Evolutionary conservation across 2,113 vertebrate species (phyloP).

Genomic region (Lasiurus cinereus): DNA sequence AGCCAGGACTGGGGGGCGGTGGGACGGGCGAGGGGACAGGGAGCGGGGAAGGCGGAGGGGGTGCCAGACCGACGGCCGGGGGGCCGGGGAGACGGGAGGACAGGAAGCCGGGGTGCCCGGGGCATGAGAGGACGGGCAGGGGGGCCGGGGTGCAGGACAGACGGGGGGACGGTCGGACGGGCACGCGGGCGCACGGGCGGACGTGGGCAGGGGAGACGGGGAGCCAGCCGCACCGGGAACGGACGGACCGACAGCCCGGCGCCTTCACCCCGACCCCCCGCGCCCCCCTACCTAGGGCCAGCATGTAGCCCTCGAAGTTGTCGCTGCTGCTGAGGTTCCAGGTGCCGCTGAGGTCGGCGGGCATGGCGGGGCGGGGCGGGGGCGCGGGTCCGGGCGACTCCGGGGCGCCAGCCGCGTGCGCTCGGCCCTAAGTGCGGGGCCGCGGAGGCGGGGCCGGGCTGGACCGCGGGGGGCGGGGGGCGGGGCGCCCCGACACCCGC

Average conservation of each 20-base stretch:
- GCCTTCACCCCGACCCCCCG: neutral
- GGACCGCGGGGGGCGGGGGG: neutral
- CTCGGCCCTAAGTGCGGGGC: neutral
- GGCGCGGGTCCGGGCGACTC: neutral
- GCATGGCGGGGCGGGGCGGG: constrained; percentile 82
- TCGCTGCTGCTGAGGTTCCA: constrained; percentile 93
- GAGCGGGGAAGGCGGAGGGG: neutral
- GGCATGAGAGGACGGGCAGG: too few species aligned
- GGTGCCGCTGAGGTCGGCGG: constrained; percentile 89
- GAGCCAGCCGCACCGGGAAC: neutral
- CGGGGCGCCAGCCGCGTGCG: rapidly evolving
- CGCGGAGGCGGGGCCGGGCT: rapidly evolving
- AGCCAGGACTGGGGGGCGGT: too few species aligned
- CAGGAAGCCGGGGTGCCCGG: too few species aligned
- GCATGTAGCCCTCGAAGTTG: constrained; percentile 93
- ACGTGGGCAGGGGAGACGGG: neutral
- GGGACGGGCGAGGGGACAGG: neutral
- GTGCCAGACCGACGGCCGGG: neutral
- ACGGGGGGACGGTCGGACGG: neutral
- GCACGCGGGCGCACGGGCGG: neutral
- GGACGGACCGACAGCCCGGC: neutral
- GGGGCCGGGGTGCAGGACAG: too few species aligned
- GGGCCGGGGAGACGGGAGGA: neutral
- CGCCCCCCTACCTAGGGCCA: constrained; percentile 89
- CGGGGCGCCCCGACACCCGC: neutral